A percentile compares a stretch with the other conserved stretches of the same genome.
phyloP scores from a whole-genome alignment of 2,797 vertebrate genomes.

The Falco rusticolus region DNA sequence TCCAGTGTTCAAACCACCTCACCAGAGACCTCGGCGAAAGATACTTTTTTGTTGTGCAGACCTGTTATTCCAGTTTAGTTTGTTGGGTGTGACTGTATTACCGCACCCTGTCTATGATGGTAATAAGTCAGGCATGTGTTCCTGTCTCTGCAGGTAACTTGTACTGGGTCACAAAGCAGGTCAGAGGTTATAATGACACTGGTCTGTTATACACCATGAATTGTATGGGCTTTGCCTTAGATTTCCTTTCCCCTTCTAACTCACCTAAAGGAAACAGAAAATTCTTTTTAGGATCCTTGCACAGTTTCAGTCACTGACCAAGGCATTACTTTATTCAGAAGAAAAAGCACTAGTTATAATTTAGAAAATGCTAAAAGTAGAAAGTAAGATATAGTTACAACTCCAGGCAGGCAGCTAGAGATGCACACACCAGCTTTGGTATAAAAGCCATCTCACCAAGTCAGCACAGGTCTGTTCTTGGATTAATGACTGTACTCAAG shows the following conservation, averaged over 20 bases:
- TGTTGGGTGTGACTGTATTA: background rate
- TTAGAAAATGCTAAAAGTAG: background rate
- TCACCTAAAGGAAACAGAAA: background rate
- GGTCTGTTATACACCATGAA: background rate
- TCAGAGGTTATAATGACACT: background rate
- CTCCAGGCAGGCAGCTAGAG: background rate
- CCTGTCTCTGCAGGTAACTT: background rate
- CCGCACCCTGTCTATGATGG: background rate
- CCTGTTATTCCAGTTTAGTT: background rate
- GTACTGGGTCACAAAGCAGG: background rate
- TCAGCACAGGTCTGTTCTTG: background rate
- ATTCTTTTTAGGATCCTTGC: background rate
- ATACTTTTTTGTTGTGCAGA: background rate
- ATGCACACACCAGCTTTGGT: background rate
- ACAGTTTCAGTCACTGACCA: background rate
- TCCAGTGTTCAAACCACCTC: background rate
- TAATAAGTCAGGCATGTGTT: background rate
- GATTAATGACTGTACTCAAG: background rate
- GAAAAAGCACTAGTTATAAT: background rate
- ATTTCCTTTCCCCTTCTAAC: background rate
- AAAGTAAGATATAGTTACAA: background rate
- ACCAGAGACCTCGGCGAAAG: background rate
- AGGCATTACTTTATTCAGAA: background rate
- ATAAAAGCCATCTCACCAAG: background rate
- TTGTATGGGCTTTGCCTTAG: background rate